Evolutionary conservation across 2,888 invertebrate species (phyloP).

Genomic region (Tinea semifulvella): DNA sequence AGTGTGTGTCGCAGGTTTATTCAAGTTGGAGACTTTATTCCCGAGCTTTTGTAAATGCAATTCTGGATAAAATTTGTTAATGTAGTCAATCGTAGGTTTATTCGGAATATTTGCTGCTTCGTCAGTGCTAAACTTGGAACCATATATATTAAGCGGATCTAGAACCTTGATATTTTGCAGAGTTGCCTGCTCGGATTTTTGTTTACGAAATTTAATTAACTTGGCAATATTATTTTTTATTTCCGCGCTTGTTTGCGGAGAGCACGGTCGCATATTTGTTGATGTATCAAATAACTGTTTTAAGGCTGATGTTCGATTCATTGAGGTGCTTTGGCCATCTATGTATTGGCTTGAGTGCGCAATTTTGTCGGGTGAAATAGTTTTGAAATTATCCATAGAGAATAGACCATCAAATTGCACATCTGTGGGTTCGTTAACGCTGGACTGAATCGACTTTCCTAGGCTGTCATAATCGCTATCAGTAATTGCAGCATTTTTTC

Average conservation of each 20-base stretch:
- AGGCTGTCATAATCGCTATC: constrained; percentile 41
- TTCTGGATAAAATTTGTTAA: constrained; percentile 11
- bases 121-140: neutral
- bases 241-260: constrained; percentile 22
- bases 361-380: constrained; percentile 27
- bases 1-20: too few species aligned
- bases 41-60: too few species aligned
- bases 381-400: constrained; percentile 41
- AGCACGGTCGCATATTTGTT: neutral
- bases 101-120: neutral
- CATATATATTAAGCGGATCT: constrained; percentile 6
- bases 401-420: constrained; percentile 41
- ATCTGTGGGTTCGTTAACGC: neutral
- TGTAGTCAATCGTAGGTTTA: constrained; percentile 9
- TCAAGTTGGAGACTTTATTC: too few species aligned
- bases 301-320: too few species aligned
- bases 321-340: too few species aligned
- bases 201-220: constrained; percentile 37
- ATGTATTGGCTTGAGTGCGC: neutral
- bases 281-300: too few species aligned
- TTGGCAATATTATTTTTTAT: constrained; percentile 37
- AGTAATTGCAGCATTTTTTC: constrained; percentile 19
- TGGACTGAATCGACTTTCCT: constrained; percentile 30
- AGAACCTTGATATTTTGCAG: constrained; percentile 2
- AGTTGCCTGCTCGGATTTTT: constrained; percentile 20